phyloP scores from a whole-genome alignment of 64 coral and sea anemone genomes.

The Dendronephthya gigantea region DNA sequence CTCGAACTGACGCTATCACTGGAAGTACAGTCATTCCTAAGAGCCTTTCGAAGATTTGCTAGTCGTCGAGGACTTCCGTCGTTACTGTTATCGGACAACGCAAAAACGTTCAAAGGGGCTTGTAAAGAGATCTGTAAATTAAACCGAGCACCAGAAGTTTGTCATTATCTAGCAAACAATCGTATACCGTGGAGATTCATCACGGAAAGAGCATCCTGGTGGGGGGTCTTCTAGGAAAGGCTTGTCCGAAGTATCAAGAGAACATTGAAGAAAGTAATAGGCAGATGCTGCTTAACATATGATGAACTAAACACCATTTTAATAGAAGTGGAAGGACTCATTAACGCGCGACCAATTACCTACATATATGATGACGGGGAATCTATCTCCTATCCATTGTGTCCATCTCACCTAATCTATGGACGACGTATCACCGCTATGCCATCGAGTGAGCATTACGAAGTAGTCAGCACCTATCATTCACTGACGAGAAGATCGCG shows the following conservation, averaged over 20 bases:
- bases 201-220: slow-evolving; percentile 23
- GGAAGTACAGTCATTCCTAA: not conserved
- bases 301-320: slow-evolving; percentile 32
- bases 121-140: slow-evolving; percentile 18
- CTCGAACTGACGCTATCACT: not conserved
- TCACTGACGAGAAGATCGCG: slow-evolving; percentile 33
- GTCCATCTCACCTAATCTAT: slow-evolving; percentile 44
- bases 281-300: slow-evolving; percentile 24
- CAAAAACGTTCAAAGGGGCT: not conserved
- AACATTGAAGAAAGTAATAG: slow-evolving; percentile 36
- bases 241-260: slow-evolving; percentile 33
- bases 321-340: slow-evolving; percentile 33
- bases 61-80: not conserved
- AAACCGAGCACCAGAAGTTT: slow-evolving; percentile 21
- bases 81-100: not conserved
- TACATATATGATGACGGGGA: slow-evolving; percentile 43
- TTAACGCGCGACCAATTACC: slow-evolving; percentile 50
- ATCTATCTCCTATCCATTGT: slow-evolving; percentile 28
- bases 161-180: slow-evolving; percentile 21
- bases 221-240: slow-evolving; percentile 38
- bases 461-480: slow-evolving; percentile 45
- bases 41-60: not conserved
- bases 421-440: slow-evolving; percentile 27
- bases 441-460: slow-evolving; percentile 37
- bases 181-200: slow-evolving; percentile 28